phyloP scores from a whole-genome alignment of 2,888 invertebrate genomes.

The Cistogaster globosa region DNA sequence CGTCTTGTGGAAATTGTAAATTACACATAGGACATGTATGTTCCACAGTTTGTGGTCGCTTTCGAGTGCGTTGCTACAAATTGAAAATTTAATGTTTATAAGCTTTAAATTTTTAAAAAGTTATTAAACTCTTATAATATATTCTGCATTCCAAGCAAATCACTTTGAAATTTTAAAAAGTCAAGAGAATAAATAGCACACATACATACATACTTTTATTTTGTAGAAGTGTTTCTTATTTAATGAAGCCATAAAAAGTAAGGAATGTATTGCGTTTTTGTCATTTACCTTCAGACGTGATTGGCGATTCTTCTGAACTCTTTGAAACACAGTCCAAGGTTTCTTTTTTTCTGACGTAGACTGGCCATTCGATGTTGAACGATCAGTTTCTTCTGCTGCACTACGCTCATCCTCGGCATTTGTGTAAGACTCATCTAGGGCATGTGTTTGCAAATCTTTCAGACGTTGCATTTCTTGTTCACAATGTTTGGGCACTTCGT shows the following conservation, averaged over 20 bases:
- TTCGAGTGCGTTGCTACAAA: conserved; percentile 85
- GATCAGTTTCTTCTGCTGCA: conserved; percentile 2
- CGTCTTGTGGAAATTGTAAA: conserved; percentile 87
- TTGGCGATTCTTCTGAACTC: conserved; percentile 89
- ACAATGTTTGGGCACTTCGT: conserved; percentile 93
- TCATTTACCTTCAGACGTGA: conserved; percentile 84
- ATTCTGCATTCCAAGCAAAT: no score
- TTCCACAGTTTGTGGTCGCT: conserved; percentile 85
- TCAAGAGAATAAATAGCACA: conserved; percentile 13
- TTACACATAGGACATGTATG: conserved; percentile 92
- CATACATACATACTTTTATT: neutral
- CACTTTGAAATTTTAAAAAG: conserved; percentile 2
- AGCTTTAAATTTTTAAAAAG: no score
- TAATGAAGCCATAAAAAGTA: conserved; percentile 30
- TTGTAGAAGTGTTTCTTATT: no score
- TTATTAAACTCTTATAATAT: no score
- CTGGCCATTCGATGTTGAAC: conserved; percentile 35
- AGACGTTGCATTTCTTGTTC: conserved; percentile 90
- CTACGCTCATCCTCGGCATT: neutral
- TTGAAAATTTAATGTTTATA: neutral
- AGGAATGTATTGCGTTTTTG: neutral
- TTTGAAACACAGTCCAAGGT: conserved; percentile 89
- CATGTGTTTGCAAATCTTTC: conserved; percentile 70
- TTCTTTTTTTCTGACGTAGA: conserved; percentile 69
- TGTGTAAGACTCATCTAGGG: neutral